Evolutionary conservation across 2,113 vertebrate genomes (phyloP).

Genomic region (Tachysurus vachellii): DNA sequence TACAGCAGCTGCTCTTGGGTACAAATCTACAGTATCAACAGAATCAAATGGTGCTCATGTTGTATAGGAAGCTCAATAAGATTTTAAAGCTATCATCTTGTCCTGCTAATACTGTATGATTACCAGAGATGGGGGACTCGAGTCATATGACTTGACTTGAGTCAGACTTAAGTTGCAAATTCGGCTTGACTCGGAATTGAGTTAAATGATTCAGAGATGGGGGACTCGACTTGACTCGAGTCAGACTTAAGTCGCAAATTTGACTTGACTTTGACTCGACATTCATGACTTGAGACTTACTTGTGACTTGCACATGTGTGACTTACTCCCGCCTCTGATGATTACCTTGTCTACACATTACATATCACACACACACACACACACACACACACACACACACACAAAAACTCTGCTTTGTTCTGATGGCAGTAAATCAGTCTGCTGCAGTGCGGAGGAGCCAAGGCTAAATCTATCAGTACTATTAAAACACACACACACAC

Average conservation of each 20-base stretch:
- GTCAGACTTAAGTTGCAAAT: too few species aligned
- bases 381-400: slow-evolving; percentile 1
- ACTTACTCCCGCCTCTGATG: too few species aligned
- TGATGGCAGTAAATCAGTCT: slow-evolving; percentile 12
- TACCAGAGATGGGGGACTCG: too few species aligned
- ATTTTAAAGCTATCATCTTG: not conserved
- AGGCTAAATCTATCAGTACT: slow-evolving; percentile 11
- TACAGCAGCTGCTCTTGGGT: not conserved
- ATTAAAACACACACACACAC: slow-evolving; percentile 8
- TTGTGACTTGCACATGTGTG: too few species aligned
- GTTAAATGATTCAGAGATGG: too few species aligned
- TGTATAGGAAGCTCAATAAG: not conserved
- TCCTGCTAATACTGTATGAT: not conserved
- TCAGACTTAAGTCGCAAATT: too few species aligned
- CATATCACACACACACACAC: not conserved
- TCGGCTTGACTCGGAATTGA: too few species aligned
- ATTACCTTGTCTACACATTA: not conserved
- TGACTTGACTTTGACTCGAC: too few species aligned
- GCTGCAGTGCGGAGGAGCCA: slow-evolving; percentile 27
- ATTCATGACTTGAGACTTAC: too few species aligned
- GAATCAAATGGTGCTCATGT: not conserved
- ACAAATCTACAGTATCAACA: not conserved
- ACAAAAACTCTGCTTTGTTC: not conserved
- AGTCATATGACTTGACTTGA: too few species aligned
- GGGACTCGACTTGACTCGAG: too few species aligned